Evolutionary conservation across 2,797 vertebrate species (phyloP).

Genomic region (Etheostoma nigrum): DNA sequence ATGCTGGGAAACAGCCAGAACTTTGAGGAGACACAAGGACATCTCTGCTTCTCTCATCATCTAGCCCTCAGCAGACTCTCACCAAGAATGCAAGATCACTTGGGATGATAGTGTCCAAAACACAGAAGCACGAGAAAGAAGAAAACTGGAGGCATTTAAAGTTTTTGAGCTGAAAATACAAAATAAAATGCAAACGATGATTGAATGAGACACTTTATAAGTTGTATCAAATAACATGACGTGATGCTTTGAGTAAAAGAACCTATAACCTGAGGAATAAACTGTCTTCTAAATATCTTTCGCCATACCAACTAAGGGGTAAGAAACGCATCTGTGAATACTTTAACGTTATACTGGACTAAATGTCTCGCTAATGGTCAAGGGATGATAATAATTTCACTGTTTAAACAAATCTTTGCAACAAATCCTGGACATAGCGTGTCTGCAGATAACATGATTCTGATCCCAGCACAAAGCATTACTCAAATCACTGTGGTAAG

Average conservation of each 20-base stretch:
- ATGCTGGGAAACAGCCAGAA: conserved; percentile 18
- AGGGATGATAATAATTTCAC: background rate
- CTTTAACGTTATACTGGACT: background rate
- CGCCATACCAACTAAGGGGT: background rate
- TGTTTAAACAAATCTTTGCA: background rate
- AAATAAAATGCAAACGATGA: background rate
- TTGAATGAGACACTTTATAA: background rate
- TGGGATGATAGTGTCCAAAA: background rate
- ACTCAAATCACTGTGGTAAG: background rate
- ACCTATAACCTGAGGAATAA: background rate
- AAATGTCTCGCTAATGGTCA: conserved; percentile 12
- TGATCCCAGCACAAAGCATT: background rate
- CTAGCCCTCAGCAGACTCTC: background rate
- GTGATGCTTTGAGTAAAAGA: background rate
- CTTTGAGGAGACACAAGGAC: conserved; percentile 41
- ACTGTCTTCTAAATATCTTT: background rate
- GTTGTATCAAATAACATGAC: too few species aligned
- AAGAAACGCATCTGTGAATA: background rate
- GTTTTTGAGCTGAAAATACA: background rate
- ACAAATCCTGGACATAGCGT: background rate
- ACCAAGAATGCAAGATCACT: conserved; percentile 23
- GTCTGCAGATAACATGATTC: background rate
- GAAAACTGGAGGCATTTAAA: background rate
- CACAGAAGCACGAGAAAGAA: background rate
- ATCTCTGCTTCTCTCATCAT: conserved; percentile 23